Conservation (phyloP, 2,113 vertebrate genomes). For the Ceuthmochares aereus region DNA sequence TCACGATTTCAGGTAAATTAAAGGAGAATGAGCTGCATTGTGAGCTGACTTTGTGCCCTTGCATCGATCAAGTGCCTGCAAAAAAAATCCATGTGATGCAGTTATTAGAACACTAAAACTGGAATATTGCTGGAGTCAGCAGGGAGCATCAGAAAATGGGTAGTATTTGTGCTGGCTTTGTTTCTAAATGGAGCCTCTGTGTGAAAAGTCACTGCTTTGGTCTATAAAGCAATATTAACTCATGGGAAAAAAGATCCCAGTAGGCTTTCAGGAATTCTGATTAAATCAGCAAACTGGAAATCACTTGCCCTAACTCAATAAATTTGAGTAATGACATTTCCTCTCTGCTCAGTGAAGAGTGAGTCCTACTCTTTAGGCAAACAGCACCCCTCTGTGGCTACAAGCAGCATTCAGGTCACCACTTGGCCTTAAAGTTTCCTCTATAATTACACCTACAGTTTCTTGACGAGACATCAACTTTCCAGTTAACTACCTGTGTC, state of each 20-base stretch:
- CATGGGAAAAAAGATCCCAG: not conserved
- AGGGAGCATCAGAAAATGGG: not conserved
- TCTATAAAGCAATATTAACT: not conserved
- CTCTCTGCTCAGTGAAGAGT: not conserved
- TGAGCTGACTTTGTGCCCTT: not conserved
- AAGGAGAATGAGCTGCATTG: not conserved
- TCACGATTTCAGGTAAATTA: not conserved
- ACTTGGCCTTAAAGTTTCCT: not conserved
- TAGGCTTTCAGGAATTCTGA: not conserved
- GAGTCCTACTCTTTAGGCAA: not conserved
- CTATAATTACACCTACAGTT: not conserved
- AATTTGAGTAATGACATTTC: not conserved
- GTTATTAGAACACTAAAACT: not conserved
- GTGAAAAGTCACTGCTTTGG: not conserved
- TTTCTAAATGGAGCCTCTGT: not conserved
- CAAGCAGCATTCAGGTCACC: not conserved
- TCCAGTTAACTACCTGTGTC: not conserved
- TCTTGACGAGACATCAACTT: not conserved
- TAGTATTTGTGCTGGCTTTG: not conserved
- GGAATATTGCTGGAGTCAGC: not conserved
- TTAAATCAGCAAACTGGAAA: not conserved
- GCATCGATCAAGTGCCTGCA: not conserved
- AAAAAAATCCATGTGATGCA: not conserved
- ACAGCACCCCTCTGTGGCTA: constrained; percentile 59
- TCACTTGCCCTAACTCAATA: not conserved